Base-by-base conservation (phyloP, 30 jellyfish, hydroid and myxozoan species). In the Clytia hemisphaerica region DNA sequence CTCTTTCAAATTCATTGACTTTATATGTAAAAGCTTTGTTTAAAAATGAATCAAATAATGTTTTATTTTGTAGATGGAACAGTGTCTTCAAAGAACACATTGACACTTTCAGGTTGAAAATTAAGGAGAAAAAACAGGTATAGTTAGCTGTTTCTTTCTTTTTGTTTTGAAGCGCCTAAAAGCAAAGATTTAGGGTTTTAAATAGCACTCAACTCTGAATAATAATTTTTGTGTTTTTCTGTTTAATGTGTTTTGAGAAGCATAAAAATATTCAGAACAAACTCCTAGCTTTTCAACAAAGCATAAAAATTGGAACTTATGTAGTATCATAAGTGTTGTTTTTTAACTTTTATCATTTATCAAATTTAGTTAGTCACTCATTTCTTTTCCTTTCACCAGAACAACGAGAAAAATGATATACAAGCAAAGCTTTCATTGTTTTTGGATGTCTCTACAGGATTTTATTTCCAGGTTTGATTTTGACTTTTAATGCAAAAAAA, bases 41-140 rank as follows among this genome's bases (percentile, higher is more conserved):
- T 59, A 27, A n/a, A n/a, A n/a, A 59, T n/a, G 19, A n/a, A 46
- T 45, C 6, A 25, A 31, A 7, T 67, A 2, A 3, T 0, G 32
- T 19, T 25, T 19, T 47, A 38, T 67, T 3, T 14, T 65, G 25
- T 63, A 85, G 96, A 34, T 85, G 96, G 96, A 85, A 85, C 45
- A 70, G 73, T 85, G 96, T 94, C 28, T 85, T 85, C 47, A 85
- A 85, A 73, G 91, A 85, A 36, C 96, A 85, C 82, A 85, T 85
- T 34, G 96, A 85, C 66, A 67, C 44, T 37, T 76, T 85, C 36
- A 69, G 96, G 37, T 84, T 70, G 9, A 73, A 78, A 15, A 33
- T 77, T 63, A 85, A 85, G 45, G 94, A 77, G 37, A 84, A 75
- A 66, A 71, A 48, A 77, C 31, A n/a, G 44, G 28, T 24, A 55